Conservation (phyloP, 2,888 invertebrate genomes). For the Spilarctia lutea region DNA sequence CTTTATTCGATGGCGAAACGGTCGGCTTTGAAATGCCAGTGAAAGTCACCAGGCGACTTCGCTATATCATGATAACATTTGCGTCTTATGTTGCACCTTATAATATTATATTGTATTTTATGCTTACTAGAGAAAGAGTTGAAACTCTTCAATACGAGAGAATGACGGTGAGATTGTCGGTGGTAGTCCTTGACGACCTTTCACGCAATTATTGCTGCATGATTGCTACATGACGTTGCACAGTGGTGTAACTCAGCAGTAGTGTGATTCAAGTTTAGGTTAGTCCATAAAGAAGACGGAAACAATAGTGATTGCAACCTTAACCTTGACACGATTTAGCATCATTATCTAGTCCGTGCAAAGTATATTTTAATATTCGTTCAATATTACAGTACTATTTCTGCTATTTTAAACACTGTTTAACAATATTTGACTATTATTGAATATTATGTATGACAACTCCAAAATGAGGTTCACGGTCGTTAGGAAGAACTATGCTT, state of each 20-base stretch:
- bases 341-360: conserved; percentile 4
- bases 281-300: conserved; percentile 7
- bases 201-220: conserved; percentile 20
- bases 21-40: conserved; percentile 80
- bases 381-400: not conserved
- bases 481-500: conserved; percentile 53
- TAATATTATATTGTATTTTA: conserved; percentile 24
- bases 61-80: conserved; percentile 68
- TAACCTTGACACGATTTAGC: conserved; percentile 18
- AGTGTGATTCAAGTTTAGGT: conserved; percentile 16
- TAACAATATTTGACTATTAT: conserved; percentile 14
- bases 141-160: conserved; percentile 14
- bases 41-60: conserved; percentile 84
- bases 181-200: conserved; percentile 23
- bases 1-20: conserved; percentile 84
- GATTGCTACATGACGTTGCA: conserved; percentile 21
- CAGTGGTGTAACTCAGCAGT: conserved; percentile 14
- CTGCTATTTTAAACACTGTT: not conserved
- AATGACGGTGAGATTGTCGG: conserved; percentile 15
- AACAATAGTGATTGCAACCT: conserved; percentile 17
- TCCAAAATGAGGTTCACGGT: conserved; percentile 59
- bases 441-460: conserved; percentile 43
- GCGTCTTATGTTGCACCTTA: conserved; percentile 41
- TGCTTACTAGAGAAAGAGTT: conserved; percentile 4
- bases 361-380: not conserved